Evolutionary conservation across 2,113 vertebrate genomes (phyloP).

Genomic region (Tenebrosternarchus preto): DNA sequence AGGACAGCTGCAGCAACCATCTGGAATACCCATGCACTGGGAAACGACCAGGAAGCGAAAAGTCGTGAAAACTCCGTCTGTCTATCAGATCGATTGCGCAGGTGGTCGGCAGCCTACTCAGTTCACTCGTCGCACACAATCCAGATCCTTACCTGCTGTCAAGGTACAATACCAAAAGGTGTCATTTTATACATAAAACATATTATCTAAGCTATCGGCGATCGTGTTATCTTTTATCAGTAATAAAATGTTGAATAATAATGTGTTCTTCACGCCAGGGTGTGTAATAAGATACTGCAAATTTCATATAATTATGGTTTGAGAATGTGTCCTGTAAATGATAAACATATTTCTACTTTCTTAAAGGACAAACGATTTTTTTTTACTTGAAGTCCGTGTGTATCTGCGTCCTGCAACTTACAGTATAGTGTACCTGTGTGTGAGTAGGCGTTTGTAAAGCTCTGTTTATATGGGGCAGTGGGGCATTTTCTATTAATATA

Average conservation of each 20-base stretch:
- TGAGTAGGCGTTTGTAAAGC: neutral
- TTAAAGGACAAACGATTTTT: too few relatives aligned
- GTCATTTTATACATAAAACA: neutral
- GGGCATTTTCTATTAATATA: constrained; percentile 44
- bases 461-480: constrained; percentile 14
- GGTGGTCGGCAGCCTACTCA: constrained; percentile 34
- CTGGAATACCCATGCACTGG: constrained; percentile 47
- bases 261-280: too few relatives aligned
- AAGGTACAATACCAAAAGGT: constrained; percentile 38
- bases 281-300: too few relatives aligned
- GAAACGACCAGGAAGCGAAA: constrained; percentile 32
- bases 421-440: neutral
- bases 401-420: neutral
- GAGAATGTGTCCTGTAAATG: too few relatives aligned
- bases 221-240: too few relatives aligned
- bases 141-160: constrained; percentile 50
- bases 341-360: too few relatives aligned
- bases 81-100: constrained; percentile 33
- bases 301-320: neutral
- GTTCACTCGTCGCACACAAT: constrained; percentile 5
- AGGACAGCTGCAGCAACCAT: constrained; percentile 44
- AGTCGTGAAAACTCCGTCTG: constrained; percentile 45
- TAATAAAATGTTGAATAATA: too few relatives aligned
- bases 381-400: too few relatives aligned
- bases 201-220: too few relatives aligned